These are phyloP conservation scores for Tapirus terrestris DNA, from an alignment of 2,113 vertebrate species.

Conservation along the genomic window DNA sequence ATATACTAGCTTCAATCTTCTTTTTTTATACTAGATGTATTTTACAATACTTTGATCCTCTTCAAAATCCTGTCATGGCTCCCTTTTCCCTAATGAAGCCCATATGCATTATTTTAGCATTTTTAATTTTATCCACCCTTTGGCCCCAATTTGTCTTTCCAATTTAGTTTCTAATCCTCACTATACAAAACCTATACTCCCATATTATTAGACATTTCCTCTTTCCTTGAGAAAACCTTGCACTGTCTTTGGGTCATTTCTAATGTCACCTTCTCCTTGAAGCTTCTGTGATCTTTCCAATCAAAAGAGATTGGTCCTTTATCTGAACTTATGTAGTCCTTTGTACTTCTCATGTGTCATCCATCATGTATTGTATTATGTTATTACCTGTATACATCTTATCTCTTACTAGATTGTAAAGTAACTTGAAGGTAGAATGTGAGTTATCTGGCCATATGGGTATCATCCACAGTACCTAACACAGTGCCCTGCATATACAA, in stretches of 20 bases:
- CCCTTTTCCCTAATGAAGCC: neutral
- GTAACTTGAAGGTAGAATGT: neutral
- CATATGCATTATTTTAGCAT: neutral
- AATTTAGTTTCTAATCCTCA: slow-evolving; percentile 10
- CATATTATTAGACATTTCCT: neutral
- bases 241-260: neutral
- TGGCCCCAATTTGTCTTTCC: neutral
- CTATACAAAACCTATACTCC: neutral
- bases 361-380: neutral
- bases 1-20: neutral
- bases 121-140: neutral
- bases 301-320: neutral
- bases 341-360: neutral
- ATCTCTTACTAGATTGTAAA: neutral
- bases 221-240: slow-evolving; percentile 12
- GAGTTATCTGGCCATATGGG: neutral
- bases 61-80: neutral
- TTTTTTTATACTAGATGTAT: neutral
- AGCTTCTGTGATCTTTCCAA: neutral
- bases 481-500: neutral
- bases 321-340: neutral
- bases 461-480: neutral
- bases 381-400: neutral
- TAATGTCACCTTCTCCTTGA: neutral
- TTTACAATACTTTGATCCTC: neutral